Percentiles rank a stretch among this genome's conserved stretches.
These are phyloP conservation scores for Polia nebulosa DNA, from an alignment of 2,888 invertebrate genomes.

Conservation along the genomic window DNA sequence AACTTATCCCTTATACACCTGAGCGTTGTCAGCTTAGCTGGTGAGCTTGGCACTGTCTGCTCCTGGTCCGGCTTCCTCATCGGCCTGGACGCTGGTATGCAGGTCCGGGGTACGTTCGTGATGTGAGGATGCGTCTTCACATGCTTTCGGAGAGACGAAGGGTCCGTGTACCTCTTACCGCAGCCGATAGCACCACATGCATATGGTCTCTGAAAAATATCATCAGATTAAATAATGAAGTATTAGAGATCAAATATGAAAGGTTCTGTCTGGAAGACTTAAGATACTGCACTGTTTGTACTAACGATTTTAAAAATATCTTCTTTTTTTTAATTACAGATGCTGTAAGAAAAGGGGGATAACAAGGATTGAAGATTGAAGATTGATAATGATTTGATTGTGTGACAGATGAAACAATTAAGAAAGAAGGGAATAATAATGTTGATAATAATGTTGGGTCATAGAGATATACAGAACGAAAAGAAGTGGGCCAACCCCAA, in stretches of 20 bases:
- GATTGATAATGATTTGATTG: neutral
- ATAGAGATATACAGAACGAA: neutral
- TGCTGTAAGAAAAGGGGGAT: neutral
- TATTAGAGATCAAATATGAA: too few species aligned
- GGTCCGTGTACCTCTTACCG: conserved; percentile 98
- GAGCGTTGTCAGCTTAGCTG: conserved; percentile 85
- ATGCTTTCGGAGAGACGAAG: conserved; percentile 97
- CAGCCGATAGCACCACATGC: conserved; percentile 97
- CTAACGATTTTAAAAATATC: neutral
- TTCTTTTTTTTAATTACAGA: neutral
- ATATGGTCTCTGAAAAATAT: conserved; percentile 95
- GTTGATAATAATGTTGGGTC: neutral
- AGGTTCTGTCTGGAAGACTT: neutral
- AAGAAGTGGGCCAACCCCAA: neutral
- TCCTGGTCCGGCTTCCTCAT: conserved; percentile 79
- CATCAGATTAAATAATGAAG: neutral
- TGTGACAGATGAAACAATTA: neutral
- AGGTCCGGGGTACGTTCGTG: conserved; percentile 82
- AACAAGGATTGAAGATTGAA: too few species aligned
- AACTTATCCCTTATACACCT: conserved; percentile 86
- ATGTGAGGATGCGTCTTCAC: conserved; percentile 95
- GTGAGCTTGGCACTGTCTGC: conserved; percentile 85
- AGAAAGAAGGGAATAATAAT: neutral
- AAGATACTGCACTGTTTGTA: neutral
- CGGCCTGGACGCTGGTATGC: conserved; percentile 81